A percentile compares a stretch with the other conserved stretches of the same genome.
Evolutionary conservation across 2,797 vertebrate genomes (phyloP).

Genomic region (Ctenopoma multispine): DNA sequence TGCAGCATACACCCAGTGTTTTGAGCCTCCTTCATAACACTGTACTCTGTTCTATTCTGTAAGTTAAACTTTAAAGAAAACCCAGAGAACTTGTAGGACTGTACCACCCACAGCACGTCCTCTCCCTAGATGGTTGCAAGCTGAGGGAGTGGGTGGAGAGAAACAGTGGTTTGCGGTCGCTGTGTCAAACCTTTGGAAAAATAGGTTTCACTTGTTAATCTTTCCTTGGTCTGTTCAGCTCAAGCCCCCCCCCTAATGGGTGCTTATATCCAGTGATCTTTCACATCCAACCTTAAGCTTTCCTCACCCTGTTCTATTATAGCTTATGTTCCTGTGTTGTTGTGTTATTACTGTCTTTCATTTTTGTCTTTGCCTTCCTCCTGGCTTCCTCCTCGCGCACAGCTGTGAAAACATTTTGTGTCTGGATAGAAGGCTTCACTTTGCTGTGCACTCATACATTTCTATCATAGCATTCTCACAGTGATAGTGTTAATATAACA

Average conservation of each 20-base stretch:
- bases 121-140: conserved; percentile 49
- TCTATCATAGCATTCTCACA: conserved; percentile 30
- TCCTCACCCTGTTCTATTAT: conserved; percentile 62
- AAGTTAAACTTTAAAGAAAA: conserved; percentile 40
- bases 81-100: conserved; percentile 23
- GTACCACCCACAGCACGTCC: conserved; percentile 52
- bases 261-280: conserved; percentile 61
- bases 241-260: conserved; percentile 57
- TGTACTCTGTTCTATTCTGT: conserved; percentile 41
- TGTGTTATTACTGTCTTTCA: conserved; percentile 49
- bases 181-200: conserved; percentile 70
- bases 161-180: conserved; percentile 53
- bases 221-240: conserved; percentile 54
- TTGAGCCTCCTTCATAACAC: conserved; percentile 36
- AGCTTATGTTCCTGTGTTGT: conserved; percentile 53
- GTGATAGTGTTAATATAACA: conserved; percentile 43
- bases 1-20: conserved; percentile 19
- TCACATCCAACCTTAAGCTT: conserved; percentile 70
- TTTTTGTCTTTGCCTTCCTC: conserved; percentile 45
- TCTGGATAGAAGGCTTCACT: conserved; percentile 15
- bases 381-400: conserved; percentile 36
- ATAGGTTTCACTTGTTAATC: conserved; percentile 71
- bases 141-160: conserved; percentile 65
- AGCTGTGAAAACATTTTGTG: conserved; percentile 32
- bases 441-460: conserved; percentile 29